Percentiles rank a stretch among this genome's conserved stretches.
These are phyloP conservation scores for Hyles euphorbiae DNA, from an alignment of 1,140 invertebrate species.

Conservation along the genomic window DNA sequence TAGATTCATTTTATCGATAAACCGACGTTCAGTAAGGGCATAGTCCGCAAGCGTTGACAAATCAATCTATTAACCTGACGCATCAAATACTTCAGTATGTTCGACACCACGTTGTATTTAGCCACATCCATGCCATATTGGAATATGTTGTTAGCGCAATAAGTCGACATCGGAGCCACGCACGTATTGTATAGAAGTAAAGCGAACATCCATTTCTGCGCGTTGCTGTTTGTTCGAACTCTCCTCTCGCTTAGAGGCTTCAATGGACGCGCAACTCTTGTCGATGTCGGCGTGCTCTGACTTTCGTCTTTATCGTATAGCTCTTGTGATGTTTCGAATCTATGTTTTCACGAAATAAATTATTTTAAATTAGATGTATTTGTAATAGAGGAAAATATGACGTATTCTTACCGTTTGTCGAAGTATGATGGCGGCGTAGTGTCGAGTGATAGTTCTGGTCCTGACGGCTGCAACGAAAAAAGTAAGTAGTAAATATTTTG, in stretches of 20 bases:
- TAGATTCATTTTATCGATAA: background rate
- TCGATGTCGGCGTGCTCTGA: background rate
- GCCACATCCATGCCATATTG: slow-evolving; percentile 63
- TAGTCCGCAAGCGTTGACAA: slow-evolving; percentile 43
- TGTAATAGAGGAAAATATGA: too few species aligned
- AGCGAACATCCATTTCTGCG: slow-evolving; percentile 59
- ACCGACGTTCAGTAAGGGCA: slow-evolving; percentile 46
- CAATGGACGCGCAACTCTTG: background rate
- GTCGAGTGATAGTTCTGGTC: slow-evolving; percentile 36
- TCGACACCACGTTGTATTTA: slow-evolving; percentile 48
- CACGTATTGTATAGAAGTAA: slow-evolving; percentile 63
- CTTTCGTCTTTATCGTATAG: slow-evolving; percentile 13
- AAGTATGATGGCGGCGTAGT: slow-evolving; percentile 51
- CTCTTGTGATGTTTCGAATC: slow-evolving; percentile 52
- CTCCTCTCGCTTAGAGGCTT: background rate
- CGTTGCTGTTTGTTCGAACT: slow-evolving; percentile 6
- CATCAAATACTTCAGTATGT: slow-evolving; percentile 47
- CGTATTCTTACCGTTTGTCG: slow-evolving; percentile 47
- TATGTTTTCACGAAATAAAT: slow-evolving; percentile 9
- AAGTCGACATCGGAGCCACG: slow-evolving; percentile 54
- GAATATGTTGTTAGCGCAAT: slow-evolving; percentile 55
- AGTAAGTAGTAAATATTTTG: too few species aligned
- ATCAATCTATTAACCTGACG: slow-evolving; percentile 46
- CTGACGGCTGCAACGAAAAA: slow-evolving; percentile 45
- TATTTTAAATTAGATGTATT: too few species aligned